phyloP scores from a whole-genome alignment of 2,113 vertebrate genomes.

The Onychostruthus taczanowskii region DNA sequence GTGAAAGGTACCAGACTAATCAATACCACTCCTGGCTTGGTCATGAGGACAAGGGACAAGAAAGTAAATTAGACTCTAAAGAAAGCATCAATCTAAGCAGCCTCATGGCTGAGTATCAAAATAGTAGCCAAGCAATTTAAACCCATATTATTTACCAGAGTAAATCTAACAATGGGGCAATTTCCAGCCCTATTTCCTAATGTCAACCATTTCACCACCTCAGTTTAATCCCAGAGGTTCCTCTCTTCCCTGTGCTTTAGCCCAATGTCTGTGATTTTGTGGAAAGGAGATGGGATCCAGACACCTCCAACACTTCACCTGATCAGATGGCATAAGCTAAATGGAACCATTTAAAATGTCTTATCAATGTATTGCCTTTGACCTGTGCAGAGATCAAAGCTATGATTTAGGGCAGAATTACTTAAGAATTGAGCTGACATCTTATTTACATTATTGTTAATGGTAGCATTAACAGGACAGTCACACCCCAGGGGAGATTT shows the following conservation, averaged over 20 bases:
- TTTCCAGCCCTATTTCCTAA: neutral
- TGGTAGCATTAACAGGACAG: neutral
- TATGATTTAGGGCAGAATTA: neutral
- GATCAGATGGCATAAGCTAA: neutral
- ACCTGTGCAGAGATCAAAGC: neutral
- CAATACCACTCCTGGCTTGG: neutral
- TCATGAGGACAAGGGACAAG: neutral
- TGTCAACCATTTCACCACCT: neutral
- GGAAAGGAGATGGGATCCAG: neutral
- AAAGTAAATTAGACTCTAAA: neutral
- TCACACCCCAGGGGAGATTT: neutral
- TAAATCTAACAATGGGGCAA: neutral
- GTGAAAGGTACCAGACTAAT: neutral
- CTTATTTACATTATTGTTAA: neutral
- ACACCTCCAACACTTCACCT: neutral
- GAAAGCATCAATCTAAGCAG: neutral
- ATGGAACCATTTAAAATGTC: neutral
- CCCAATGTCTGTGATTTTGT: neutral
- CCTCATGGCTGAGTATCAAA: neutral
- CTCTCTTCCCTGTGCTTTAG: neutral
- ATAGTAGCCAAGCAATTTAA: fast-evolving
- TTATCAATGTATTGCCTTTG: neutral
- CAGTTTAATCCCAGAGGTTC: neutral
- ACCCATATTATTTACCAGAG: neutral
- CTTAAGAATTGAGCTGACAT: neutral